Conservation (phyloP, 2,888 invertebrate genomes). For the Dendrolimus pini region DNA sequence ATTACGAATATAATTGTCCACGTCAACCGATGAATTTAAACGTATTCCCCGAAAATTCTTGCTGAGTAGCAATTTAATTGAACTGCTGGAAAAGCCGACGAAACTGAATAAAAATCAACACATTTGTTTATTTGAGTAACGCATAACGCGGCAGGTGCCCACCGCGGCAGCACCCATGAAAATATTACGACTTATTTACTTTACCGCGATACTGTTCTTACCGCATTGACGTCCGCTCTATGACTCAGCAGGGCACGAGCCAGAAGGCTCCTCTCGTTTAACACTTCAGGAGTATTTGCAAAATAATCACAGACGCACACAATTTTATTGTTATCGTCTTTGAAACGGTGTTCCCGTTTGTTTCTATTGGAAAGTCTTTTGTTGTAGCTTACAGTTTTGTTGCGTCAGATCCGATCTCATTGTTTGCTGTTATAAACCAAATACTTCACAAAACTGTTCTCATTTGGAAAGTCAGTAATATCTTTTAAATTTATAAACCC, state of each 20-base stretch:
- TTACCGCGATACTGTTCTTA: constrained; percentile 55
- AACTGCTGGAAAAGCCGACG: constrained; percentile 12
- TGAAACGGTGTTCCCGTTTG: not conserved
- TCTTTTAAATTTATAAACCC: not conserved
- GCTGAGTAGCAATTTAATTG: too few species aligned
- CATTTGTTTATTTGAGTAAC: constrained; percentile 65
- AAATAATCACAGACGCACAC: not conserved
- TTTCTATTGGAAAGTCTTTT: not conserved
- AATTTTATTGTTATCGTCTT: not conserved
- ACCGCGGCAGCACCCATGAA: constrained; percentile 63
- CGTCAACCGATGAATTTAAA: not conserved
- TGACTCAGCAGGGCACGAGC: constrained; percentile 43
- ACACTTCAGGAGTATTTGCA: constrained; percentile 3
- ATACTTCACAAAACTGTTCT: not conserved
- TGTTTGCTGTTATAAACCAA: not conserved
- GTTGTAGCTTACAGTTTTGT: not conserved
- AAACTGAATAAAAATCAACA: constrained; percentile 69
- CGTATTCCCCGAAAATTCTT: too few species aligned
- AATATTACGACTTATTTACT: constrained; percentile 73
- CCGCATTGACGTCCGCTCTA: constrained; percentile 48
- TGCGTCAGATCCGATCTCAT: not conserved
- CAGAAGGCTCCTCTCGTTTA: constrained; percentile 26
- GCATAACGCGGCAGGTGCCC: constrained; percentile 56
- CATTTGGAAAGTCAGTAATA: not conserved
- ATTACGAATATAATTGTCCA: not conserved